Evolutionary conservation across 1,140 invertebrate species (phyloP), one percentile per base, ranked within the genome.

Genomic region (Brachionus calyciflorus): DNA sequence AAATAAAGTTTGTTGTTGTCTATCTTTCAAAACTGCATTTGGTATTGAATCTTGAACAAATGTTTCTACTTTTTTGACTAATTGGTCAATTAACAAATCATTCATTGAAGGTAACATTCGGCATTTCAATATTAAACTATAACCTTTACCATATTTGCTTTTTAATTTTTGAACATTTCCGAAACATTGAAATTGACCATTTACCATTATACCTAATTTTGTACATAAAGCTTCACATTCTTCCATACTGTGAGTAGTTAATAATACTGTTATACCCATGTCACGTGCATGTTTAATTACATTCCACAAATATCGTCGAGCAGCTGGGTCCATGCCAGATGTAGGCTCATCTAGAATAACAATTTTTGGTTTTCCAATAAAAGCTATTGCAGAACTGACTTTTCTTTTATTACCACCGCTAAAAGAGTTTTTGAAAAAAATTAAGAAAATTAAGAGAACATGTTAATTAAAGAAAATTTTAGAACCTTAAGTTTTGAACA

Each of bases 371-470:
- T 82, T 82, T 7, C 85, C 85, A 82, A 94, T 88, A 24, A 97
- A 84, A 6, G 95, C 91, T 55, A 99, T 89, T 0, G 94, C 94
- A 46, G 94, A 93, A 79, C 92, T 95, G 24, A 99, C 85, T 83
- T 98, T 96, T 44, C 95, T 88, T 82, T 95, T 96, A 79, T 96
- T 98, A 0, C 95, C 96, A 30, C 79, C 79, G 28, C 73, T 76
- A 17, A 19, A 70, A 17, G 9, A 24, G 26, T 53, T 44, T 24
- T n/a, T n/a, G n/a, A n/a, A n/a, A n/a, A n/a, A 24, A 65, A 41
- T 63, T 65, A 21, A 44, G 24, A 44, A 12, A 65, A n/a, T 44
- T 17, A 14, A 14, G 37, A 24, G 0, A 33, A 37, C 33, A 37
- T 37, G 19, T 1, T 24, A 63, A 63, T 24, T 40, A 12, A 41